Percentiles rank a stretch among this genome's conserved stretches.
phyloP scores from a whole-genome alignment of 2,888 invertebrate genomes.

The Scaptomyza polygonia region DNA sequence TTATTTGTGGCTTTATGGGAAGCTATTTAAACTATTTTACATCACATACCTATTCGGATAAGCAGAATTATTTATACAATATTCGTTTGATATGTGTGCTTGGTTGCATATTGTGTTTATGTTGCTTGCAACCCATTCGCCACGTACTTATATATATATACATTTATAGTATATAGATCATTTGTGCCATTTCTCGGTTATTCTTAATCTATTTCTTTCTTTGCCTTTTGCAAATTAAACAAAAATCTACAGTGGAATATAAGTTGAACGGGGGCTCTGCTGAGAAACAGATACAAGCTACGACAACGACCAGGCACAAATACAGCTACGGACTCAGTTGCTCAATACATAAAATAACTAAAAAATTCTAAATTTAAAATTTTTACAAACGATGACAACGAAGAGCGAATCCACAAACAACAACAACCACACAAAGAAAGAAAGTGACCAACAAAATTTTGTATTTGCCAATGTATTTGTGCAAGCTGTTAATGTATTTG shows the following conservation, averaged over 20 bases:
- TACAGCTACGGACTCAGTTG: conserved; percentile 57
- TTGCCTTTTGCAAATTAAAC: conserved; percentile 59
- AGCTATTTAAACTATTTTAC: conserved; percentile 65
- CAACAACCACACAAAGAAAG: conserved; percentile 16
- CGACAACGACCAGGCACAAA: conserved; percentile 12
- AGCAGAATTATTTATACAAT: conserved; percentile 71
- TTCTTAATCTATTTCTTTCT: conserved; percentile 14
- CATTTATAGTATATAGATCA: conserved; percentile 47
- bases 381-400: conserved; percentile 81
- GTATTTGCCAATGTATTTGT: conserved; percentile 33
- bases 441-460: conserved; percentile 45
- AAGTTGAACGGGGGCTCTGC: conserved; percentile 8
- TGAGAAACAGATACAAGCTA: conserved; percentile 26
- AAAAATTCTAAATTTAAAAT: conserved; percentile 81
- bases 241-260: conserved; percentile 33
- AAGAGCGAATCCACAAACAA: conserved; percentile 47
- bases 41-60: conserved; percentile 60
- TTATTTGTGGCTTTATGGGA: conserved; percentile 16
- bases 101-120: conserved; percentile 76
- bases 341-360: conserved; percentile 77
- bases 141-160: conserved; percentile 27
- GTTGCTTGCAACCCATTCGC: conserved; percentile 59
- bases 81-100: conserved; percentile 33
- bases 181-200: conserved; percentile 59
- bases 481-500: conserved; percentile 18